Evolutionary conservation across 2,888 invertebrate species (phyloP).

Genomic region (Unio pictorum): DNA sequence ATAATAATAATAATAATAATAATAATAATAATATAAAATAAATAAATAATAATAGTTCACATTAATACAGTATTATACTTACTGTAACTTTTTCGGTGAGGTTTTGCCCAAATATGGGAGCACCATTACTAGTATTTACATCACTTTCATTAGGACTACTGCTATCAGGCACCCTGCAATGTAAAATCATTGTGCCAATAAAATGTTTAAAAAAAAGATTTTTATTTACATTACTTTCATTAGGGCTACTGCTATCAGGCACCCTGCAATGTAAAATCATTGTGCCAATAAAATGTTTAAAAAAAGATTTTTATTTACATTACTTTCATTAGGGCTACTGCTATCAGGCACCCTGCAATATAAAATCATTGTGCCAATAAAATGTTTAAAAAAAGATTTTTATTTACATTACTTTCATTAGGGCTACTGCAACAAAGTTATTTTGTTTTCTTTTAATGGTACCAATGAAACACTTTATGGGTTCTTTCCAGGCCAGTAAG

Average conservation of each 20-base stretch:
- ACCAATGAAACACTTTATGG: too few species aligned
- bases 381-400: not conserved
- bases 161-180: conserved; percentile 44
- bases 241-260: conserved; percentile 35
- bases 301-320: conserved; percentile 13
- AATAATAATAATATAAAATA: too few species aligned
- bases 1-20: too few species aligned
- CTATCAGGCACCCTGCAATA: conserved; percentile 44
- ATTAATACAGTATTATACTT: conserved; percentile 21
- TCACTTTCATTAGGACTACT: conserved; percentile 27
- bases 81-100: conserved; percentile 60
- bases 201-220: not conserved
- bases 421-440: conserved; percentile 8
- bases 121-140: conserved; percentile 58
- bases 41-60: too few species aligned
- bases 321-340: conserved; percentile 25
- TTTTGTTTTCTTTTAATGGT: too few species aligned
- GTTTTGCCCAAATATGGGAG: conserved; percentile 69
- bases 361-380: not conserved
- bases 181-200: not conserved
- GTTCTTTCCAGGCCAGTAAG: too few species aligned
- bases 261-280: conserved; percentile 26
- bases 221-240: conserved; percentile 26
- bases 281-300: not conserved
- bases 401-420: conserved; percentile 27